Conservation (phyloP, 92 coral and sea anemone genomes). For the Epizoanthus scotinus region DNA sequence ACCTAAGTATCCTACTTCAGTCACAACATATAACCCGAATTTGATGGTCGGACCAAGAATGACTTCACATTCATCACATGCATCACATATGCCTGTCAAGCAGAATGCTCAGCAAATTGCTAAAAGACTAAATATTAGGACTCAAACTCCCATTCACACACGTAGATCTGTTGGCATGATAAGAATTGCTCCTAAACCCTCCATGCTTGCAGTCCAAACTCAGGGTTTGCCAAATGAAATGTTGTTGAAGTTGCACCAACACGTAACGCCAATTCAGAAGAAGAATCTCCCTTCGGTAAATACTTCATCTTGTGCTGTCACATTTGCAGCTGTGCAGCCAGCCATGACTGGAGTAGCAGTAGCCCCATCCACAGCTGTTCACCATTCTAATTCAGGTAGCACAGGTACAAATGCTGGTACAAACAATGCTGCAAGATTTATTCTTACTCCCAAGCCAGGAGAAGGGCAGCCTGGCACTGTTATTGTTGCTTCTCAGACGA, state of each 20-base stretch:
- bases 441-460: slow-evolving; percentile 23
- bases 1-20: not conserved
- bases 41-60: too few species aligned
- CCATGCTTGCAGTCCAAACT: not conserved
- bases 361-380: not conserved
- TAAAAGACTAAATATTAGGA: not conserved
- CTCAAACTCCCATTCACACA: not conserved
- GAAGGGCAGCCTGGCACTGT: slow-evolving; percentile 18
- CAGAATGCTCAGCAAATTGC: not conserved
- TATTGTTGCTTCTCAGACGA: slow-evolving; percentile 30
- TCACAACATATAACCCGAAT: not conserved
- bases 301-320: not conserved
- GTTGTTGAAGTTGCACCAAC: not conserved
- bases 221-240: not conserved
- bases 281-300: not conserved
- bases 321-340: slow-evolving; percentile 4
- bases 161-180: not conserved
- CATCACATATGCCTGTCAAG: not conserved
- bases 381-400: not conserved
- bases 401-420: not conserved
- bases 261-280: not conserved
- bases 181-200: slow-evolving; percentile 4
- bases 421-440: not conserved
- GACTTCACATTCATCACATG: not conserved
- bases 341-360: not conserved